A percentile compares a stretch with the other conserved stretches of the same genome.
Conservation (phyloP, 2,888 invertebrate genomes). For the Sinotaia quadrata region DNA sequence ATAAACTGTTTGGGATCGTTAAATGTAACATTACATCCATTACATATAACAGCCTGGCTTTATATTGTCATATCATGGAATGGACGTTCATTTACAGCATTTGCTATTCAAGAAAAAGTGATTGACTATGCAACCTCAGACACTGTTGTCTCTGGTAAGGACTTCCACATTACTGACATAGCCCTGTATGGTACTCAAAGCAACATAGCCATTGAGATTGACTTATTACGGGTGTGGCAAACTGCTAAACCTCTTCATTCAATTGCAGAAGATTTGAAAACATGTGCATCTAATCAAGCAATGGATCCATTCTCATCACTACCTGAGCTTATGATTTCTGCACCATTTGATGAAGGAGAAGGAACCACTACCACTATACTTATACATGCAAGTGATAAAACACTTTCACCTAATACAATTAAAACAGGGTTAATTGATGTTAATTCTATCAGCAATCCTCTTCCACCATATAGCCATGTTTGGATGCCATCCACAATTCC, state of each 20-base stretch:
- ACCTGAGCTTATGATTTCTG: conserved; percentile 34
- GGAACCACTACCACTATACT: conserved; percentile 35
- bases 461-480: not conserved
- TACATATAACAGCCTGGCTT: conserved; percentile 28
- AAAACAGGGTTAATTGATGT: not conserved
- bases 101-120: conserved; percentile 29
- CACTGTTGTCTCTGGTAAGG: not conserved
- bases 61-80: conserved; percentile 35
- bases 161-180: conserved; percentile 21
- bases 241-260: conserved; percentile 35
- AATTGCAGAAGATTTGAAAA: conserved; percentile 35
- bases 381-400: conserved; percentile 23
- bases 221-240: conserved; percentile 48
- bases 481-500: conserved; percentile 36
- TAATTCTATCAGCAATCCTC: not conserved
- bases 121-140: conserved; percentile 27
- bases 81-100: conserved; percentile 20
- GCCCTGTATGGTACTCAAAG: conserved; percentile 13
- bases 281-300: conserved; percentile 26
- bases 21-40: conserved; percentile 18
- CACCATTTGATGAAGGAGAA: conserved; percentile 49
- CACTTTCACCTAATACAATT: no score
- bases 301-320: conserved; percentile 7
- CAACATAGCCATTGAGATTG: conserved; percentile 37
- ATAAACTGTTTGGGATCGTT: conserved; percentile 23